Evolutionary conservation across 2,797 vertebrate genomes (phyloP).

Genomic region (Octomys mimax): DNA sequence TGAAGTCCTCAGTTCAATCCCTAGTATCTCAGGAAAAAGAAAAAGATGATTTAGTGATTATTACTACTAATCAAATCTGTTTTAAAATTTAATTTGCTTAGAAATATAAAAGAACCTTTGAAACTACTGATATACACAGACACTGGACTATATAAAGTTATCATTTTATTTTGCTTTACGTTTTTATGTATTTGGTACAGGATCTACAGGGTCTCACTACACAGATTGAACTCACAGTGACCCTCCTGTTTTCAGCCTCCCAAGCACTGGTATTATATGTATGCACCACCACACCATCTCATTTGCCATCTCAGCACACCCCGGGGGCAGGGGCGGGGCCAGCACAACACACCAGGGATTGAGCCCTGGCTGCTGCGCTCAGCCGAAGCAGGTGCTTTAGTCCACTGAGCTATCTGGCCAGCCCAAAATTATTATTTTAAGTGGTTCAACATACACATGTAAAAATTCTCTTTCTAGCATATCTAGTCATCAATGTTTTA

Average conservation of each 20-base stretch:
- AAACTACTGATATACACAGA: neutral
- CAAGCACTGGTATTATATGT: no score
- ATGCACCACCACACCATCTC: no score
- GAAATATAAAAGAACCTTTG: neutral
- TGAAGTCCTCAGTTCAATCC: neutral
- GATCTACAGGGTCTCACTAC: no score
- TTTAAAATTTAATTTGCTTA: neutral
- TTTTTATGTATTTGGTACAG: no score
- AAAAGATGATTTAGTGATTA: conserved; percentile 1
- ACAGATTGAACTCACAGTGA: no score
- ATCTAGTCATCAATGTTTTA: neutral
- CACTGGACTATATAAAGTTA: neutral
- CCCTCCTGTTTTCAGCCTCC: no score
- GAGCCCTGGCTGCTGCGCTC: no score
- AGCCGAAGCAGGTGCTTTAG: no score
- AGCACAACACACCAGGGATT: no score
- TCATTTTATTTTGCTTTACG: neutral
- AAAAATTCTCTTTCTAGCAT: neutral
- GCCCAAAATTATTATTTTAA: conserved; percentile 15
- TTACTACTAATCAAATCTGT: neutral
- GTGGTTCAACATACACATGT: neutral
- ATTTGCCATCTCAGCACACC: no score
- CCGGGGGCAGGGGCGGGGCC: no score
- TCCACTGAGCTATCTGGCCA: no score
- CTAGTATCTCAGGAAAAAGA: neutral